Evolutionary conservation across 2,888 invertebrate genomes (phyloP).

Genomic region (Phorcus lineatus): DNA sequence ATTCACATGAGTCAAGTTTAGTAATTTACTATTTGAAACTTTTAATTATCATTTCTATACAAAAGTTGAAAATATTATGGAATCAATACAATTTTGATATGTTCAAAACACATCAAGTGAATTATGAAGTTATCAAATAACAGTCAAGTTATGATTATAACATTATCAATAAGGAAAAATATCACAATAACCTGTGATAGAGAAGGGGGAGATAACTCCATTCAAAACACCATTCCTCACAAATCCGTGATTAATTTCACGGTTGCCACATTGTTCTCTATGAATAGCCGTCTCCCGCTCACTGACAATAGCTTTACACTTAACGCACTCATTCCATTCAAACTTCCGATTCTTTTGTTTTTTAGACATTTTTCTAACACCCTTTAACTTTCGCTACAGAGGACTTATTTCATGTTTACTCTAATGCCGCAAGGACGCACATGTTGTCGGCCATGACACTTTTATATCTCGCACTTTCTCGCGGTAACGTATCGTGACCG

Average conservation of each 20-base stretch:
- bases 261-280: slow-evolving; percentile 40
- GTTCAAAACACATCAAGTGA: no score
- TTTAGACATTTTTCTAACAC: not conserved
- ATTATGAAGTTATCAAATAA: no score
- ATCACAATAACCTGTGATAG: not conserved
- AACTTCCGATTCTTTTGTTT: slow-evolving; percentile 42
- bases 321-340: slow-evolving; percentile 58
- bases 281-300: slow-evolving; percentile 50
- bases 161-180: not conserved
- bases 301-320: slow-evolving; percentile 49
- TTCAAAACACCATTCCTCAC: slow-evolving; percentile 40
- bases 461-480: slow-evolving; percentile 14
- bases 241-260: slow-evolving; percentile 41
- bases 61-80: no score
- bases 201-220: slow-evolving; percentile 39
- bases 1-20: no score
- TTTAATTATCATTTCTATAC: no score
- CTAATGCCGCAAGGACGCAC: not conserved
- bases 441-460: not conserved
- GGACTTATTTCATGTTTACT: not conserved
- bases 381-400: not conserved
- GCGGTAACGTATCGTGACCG: no score
- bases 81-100: no score
- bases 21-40: no score
- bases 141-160: not conserved